A percentile compares a stretch with the other conserved stretches of the same genome.
These are phyloP conservation scores for Cryptocheilus praepositus DNA, from an alignment of 2,888 invertebrate genomes.

Conservation along the genomic window DNA sequence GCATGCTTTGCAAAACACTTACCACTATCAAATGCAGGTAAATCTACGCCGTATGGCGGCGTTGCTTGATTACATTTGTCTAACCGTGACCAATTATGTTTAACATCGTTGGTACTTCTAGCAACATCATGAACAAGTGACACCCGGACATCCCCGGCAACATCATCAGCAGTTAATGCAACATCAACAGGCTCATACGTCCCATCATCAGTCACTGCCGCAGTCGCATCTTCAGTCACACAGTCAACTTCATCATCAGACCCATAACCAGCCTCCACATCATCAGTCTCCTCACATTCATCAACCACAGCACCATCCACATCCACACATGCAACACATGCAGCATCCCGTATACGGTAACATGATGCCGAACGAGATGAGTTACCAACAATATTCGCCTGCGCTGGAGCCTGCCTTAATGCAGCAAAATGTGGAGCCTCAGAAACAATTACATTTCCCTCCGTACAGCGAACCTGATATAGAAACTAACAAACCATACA, in stretches of 20 bases:
- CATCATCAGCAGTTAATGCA: slow-evolving; percentile 48
- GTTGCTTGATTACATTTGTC: too few species aligned
- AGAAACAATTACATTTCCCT: slow-evolving; percentile 64
- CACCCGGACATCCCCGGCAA: slow-evolving; percentile 33
- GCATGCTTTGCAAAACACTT: slow-evolving; percentile 64
- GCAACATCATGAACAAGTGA: slow-evolving; percentile 58
- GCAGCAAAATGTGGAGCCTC: slow-evolving; percentile 56
- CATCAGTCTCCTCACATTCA: slow-evolving; percentile 39
- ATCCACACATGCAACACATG: slow-evolving; percentile 51
- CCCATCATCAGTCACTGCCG: slow-evolving; percentile 44
- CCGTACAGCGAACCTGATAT: slow-evolving; percentile 61
- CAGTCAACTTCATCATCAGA: slow-evolving; percentile 48
- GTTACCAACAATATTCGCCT: slow-evolving; percentile 58
- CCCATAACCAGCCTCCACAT: slow-evolving; percentile 73
- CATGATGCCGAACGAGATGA: slow-evolving; percentile 53
- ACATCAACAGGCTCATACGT: slow-evolving; percentile 67
- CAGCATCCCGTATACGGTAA: slow-evolving; percentile 60
- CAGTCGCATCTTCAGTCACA: slow-evolving; percentile 39
- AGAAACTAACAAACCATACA: slow-evolving; percentile 63
- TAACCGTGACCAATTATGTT: too few species aligned
- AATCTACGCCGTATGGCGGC: background rate
- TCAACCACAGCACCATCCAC: slow-evolving; percentile 46
- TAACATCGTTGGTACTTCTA: slow-evolving; percentile 63
- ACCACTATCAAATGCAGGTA: slow-evolving; percentile 69
- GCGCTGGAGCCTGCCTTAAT: slow-evolving; percentile 50